Conservation (phyloP, 1,140 invertebrate species). For the Dendroctonus valens region DNA sequence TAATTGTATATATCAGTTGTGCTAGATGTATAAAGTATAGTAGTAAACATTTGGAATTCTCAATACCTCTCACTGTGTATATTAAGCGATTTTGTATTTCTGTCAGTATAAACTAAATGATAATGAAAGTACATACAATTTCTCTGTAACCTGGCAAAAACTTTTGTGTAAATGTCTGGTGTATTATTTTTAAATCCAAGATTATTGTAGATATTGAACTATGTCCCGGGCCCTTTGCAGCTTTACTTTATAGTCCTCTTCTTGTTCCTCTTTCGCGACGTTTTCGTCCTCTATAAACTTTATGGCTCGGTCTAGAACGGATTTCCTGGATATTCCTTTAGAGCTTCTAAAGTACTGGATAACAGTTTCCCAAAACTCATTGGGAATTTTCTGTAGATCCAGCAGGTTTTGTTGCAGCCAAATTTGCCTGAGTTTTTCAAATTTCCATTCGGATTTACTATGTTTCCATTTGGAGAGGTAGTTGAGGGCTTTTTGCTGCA, state of each 20-base stretch:
- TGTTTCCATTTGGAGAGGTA: conserved; percentile 71
- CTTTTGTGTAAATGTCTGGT: neutral
- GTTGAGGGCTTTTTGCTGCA: conserved; percentile 52
- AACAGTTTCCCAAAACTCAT: conserved; percentile 61
- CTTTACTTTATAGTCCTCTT: conserved; percentile 42
- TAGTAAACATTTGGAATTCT: conserved; percentile 3
- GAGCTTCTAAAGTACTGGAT: conserved; percentile 69
- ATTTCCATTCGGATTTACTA: conserved; percentile 69
- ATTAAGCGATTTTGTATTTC: conserved; percentile 26
- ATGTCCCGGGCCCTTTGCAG: conserved; percentile 42
- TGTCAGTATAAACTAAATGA: conserved; percentile 1
- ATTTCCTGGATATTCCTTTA: conserved; percentile 62
- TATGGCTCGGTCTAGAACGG: conserved; percentile 61
- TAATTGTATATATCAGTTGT: neutral
- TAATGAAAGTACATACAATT: neutral
- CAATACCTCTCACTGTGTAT: conserved; percentile 2
- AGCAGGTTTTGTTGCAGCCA: conserved; percentile 70
- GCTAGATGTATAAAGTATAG: neutral
- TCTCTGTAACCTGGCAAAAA: neutral
- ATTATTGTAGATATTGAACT: conserved; percentile 45
- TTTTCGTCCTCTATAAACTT: conserved; percentile 59
- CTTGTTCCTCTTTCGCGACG: conserved; percentile 11
- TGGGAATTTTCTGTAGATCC: conserved; percentile 57
- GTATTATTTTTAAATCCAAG: neutral
- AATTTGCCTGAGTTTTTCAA: conserved; percentile 72